Evolutionary conservation across 1,140 invertebrate species (phyloP), one percentile per base, ranked within the genome.

Genomic region (Popillia japonica): DNA sequence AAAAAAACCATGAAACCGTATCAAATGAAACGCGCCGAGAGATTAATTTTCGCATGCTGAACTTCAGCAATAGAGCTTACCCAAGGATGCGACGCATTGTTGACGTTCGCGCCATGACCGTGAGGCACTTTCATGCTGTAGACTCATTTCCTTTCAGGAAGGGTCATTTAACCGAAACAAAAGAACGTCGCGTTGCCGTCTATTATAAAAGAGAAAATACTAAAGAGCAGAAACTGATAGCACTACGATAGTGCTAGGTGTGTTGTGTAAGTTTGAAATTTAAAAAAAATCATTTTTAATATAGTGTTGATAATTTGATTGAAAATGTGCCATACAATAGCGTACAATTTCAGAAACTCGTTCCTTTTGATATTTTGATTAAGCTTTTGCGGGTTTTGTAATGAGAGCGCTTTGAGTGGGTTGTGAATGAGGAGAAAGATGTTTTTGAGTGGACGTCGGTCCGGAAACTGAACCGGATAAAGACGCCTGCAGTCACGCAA

Each of bases 401-500:
- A n/a, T 48, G 44, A 14, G 11, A 14, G 17, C 44, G 44, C 17
- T 48, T 48, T n/a, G 7, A 48, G 10, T 1, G 4, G 7, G 44
- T 14, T 4, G 44, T 48, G 23, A 64, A 17, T 17, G 17, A 23
- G 11, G 61, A 22, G 17, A 20, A 27, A 64, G 61, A 27, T 64
- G 61, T 20, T 64, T 23, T 64, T 64, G 61, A 64, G 17, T 64
- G 6, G 61, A 64, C 61, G 61, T 64, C 61, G 61, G 61, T 64
- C 61, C 11, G 61, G 6, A 64, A 64, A 64, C 61, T 64, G 61
- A 64, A 64, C 11, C 61, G n/a, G 22, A 9, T 64, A 27, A 64
- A 64, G 22, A 64, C 61, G 61, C 61, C 61, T 64, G 61, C 61
- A 64, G 61, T 22, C 61, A 64, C 61, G 61, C 61, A 64, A 64